Evolutionary conservation across 2,113 vertebrate species (phyloP).

Genomic region (Lophius piscatorius): DNA sequence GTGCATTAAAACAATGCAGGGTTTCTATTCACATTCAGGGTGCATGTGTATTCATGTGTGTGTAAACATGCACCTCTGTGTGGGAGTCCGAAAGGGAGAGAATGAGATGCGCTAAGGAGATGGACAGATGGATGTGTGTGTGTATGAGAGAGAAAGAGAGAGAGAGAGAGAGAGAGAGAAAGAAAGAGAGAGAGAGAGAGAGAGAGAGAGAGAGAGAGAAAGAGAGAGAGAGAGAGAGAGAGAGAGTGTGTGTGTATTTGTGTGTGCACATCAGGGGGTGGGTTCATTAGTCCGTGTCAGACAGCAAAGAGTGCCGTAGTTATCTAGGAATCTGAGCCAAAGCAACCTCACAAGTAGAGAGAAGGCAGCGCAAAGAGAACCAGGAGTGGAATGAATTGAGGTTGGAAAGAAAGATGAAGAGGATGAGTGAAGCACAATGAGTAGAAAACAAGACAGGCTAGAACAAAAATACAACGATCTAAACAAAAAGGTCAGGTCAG

Average conservation of each 20-base stretch:
- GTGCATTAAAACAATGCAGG: not conserved
- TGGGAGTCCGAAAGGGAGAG: no score
- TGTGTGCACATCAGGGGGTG: slow-evolving; percentile 64
- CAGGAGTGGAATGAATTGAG: slow-evolving; percentile 37
- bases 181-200: slow-evolving; percentile 33
- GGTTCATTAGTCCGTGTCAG: slow-evolving; percentile 77
- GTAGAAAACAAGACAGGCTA: slow-evolving; percentile 3
- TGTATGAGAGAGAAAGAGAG: not conserved
- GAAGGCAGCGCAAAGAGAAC: slow-evolving; percentile 44
- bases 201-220: slow-evolving; percentile 28
- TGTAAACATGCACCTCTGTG: slow-evolving; percentile 33
- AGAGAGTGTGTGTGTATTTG: slow-evolving; percentile 37
- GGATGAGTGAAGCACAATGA: slow-evolving; percentile 33
- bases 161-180: slow-evolving; percentile 13
- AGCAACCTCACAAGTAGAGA: slow-evolving; percentile 68
- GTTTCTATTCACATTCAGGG: slow-evolving; percentile 7
- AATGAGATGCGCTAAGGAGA: slow-evolving; percentile 60
- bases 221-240: slow-evolving; percentile 7
- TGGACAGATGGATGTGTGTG: slow-evolving; percentile 40
- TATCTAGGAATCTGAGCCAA: slow-evolving; percentile 83
- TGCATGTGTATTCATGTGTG: slow-evolving; percentile 21
- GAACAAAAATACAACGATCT: slow-evolving; percentile 13
- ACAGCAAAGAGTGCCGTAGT: slow-evolving; percentile 79
- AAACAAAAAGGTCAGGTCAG: slow-evolving; percentile 25
- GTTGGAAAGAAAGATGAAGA: slow-evolving; percentile 7